These are phyloP conservation scores for Empidonax alnorum DNA, from an alignment of 2,113 vertebrate genomes.

Conservation along the genomic window DNA sequence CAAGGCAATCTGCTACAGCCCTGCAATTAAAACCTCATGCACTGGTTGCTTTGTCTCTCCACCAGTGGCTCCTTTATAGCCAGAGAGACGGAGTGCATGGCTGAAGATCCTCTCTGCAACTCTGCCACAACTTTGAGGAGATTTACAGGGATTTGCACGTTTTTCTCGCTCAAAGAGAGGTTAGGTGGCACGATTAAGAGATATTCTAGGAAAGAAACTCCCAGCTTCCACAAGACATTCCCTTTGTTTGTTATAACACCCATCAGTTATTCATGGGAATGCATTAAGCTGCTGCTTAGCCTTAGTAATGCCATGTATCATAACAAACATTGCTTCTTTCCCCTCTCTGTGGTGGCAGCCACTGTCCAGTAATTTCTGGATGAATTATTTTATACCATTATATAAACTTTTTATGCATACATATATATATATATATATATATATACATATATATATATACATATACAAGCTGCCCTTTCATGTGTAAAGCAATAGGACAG, in stretches of 20 bases:
- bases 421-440: background rate
- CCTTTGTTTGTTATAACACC: background rate
- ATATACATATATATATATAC: background rate
- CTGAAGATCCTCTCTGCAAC: background rate
- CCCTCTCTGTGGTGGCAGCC: background rate
- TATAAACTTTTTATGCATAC: background rate
- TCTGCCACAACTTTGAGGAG: slow-evolving; percentile 2
- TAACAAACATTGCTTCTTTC: background rate
- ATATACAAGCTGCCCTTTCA: background rate
- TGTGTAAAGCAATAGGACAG: background rate
- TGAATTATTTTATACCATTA: background rate
- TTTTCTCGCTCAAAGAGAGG: slow-evolving; percentile 20
- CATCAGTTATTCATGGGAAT: background rate
- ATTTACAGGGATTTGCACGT: slow-evolving; percentile 41
- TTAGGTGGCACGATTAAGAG: slow-evolving; percentile 39
- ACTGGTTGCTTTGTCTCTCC: background rate
- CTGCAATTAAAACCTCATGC: background rate
- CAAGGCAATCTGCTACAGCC: background rate
- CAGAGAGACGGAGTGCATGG: background rate
- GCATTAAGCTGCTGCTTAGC: background rate
- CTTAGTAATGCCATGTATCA: background rate
- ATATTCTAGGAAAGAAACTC: background rate
- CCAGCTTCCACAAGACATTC: background rate
- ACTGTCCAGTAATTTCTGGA: background rate
- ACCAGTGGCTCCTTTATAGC: background rate